These are phyloP conservation scores for Dynastes grantii DNA, from an alignment of 2,888 invertebrate genomes.

Conservation along the genomic window DNA sequence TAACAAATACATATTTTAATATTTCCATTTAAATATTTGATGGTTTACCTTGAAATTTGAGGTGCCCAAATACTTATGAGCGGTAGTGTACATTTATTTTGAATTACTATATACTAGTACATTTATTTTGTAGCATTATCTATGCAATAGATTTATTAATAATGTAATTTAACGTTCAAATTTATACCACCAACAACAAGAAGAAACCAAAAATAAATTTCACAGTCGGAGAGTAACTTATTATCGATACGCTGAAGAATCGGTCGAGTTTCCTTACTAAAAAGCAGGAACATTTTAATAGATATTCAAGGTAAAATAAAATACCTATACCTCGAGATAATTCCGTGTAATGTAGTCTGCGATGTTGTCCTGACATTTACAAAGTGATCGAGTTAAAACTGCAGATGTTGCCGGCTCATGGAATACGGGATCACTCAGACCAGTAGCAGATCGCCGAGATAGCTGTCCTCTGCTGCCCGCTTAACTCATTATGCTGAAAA, in stretches of 20 bases:
- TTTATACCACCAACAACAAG: not conserved
- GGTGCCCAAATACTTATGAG: no score
- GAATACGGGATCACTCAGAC: conserved; percentile 59
- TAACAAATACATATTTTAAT: no score
- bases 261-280: conserved; percentile 37
- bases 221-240: no score
- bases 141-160: no score
- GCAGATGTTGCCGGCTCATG: conserved; percentile 58
- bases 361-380: conserved; percentile 66
- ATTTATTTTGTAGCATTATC: no score
- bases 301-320: conserved; percentile 51
- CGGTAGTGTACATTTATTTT: no score
- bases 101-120: no score
- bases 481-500: conserved; percentile 66
- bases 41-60: no score
- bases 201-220: not conserved
- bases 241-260: conserved; percentile 27
- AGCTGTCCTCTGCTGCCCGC: conserved; percentile 56
- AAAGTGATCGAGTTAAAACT: conserved; percentile 64
- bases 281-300: conserved; percentile 46
- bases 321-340: conserved; percentile 62
- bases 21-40: no score
- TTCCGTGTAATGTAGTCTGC: conserved; percentile 65
- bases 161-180: no score
- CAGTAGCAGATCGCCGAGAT: conserved; percentile 65